A percentile compares a stretch with the other conserved stretches of the same genome.
Evolutionary conservation across 2,113 vertebrate species (phyloP).

Genomic region (Riparia riparia): DNA sequence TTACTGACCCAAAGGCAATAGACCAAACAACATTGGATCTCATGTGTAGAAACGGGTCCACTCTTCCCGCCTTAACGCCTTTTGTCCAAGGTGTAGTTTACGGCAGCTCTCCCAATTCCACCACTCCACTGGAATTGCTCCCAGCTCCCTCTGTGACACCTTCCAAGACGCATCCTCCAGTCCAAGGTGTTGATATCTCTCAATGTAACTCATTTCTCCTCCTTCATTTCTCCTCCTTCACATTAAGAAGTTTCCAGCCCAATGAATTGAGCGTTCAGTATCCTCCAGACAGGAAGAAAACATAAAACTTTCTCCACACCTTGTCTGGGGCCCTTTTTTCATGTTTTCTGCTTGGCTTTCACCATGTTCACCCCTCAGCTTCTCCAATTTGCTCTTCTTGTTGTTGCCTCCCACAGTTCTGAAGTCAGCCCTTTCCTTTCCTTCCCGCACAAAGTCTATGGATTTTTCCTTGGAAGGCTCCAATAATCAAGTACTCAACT

Average conservation of each 20-base stretch:
- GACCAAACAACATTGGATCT: neutral
- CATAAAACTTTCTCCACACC: neutral
- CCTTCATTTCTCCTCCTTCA: neutral
- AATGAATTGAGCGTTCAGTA: rapidly evolving
- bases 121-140: neutral
- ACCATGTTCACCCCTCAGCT: rapidly evolving
- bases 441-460: neutral
- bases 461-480: neutral
- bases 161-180: neutral
- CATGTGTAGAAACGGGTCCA: neutral
- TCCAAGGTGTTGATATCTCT: neutral
- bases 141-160: neutral
- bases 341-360: neutral
- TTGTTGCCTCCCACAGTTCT: neutral
- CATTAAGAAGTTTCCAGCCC: neutral
- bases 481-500: neutral
- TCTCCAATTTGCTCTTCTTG: neutral
- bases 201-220: neutral
- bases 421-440: neutral
- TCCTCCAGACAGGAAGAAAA: neutral
- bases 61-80: neutral
- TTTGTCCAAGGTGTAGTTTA: neutral
- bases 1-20: neutral
- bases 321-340: neutral
- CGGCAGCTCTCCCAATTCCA: neutral